Percentiles rank a stretch among this genome's conserved stretches.
These are phyloP conservation scores for Sus scrofa DNA, from an alignment of 2,113 vertebrate genomes.

Conservation along the genomic window DNA sequence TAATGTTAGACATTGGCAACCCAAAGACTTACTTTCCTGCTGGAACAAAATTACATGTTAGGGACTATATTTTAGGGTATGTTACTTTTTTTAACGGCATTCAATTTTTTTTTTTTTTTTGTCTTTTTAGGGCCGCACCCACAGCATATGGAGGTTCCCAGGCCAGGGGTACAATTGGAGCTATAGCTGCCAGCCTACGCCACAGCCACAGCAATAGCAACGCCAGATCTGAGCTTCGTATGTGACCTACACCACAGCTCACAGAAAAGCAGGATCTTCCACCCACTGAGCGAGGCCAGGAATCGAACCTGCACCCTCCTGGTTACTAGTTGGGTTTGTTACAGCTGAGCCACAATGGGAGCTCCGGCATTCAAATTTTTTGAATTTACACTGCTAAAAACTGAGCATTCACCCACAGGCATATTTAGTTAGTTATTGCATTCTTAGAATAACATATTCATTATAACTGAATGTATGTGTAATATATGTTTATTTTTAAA, in stretches of 20 bases:
- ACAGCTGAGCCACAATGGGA: too few species aligned
- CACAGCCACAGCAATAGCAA: too few species aligned
- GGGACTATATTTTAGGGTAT: not conserved
- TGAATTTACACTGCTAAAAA: not conserved
- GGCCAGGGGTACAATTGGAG: too few species aligned
- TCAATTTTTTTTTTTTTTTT: not conserved
- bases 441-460: not conserved
- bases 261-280: too few species aligned
- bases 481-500: not conserved
- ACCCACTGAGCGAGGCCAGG: too few species aligned
- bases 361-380: not conserved
- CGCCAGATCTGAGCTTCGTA: too few species aligned
- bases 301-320: too few species aligned
- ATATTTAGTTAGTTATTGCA: not conserved
- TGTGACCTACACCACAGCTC: too few species aligned
- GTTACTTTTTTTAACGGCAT: not conserved
- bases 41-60: slow-evolving; percentile 39
- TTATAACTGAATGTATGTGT: not conserved
- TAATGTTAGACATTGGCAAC: not conserved
- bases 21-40: not conserved
- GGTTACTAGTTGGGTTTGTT: too few species aligned
- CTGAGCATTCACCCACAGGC: not conserved
- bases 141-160: too few species aligned
- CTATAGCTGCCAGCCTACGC: too few species aligned
- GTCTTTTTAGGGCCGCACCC: too few species aligned